Evolutionary conservation across 1,140 invertebrate genomes (phyloP).

Genomic region (Charaxes varanes): DNA sequence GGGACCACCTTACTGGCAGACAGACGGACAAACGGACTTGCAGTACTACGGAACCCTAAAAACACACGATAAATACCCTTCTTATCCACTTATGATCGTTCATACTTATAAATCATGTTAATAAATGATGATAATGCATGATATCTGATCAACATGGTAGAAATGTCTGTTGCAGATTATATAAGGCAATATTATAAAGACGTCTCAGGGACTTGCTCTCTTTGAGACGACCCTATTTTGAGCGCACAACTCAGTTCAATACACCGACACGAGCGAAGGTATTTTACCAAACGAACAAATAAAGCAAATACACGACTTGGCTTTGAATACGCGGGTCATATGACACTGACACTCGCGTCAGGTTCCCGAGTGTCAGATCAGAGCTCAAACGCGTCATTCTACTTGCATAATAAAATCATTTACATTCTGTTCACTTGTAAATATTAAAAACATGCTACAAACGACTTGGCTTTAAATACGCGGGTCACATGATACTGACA

Average conservation of each 20-base stretch:
- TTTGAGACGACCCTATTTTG: constrained; percentile 15
- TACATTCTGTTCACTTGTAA: too few relatives aligned
- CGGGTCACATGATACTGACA: constrained; percentile 46
- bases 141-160: too few relatives aligned
- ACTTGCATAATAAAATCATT: constrained; percentile 8
- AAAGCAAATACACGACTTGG: constrained; percentile 43
- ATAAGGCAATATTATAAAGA: neutral
- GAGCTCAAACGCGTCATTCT: constrained; percentile 10
- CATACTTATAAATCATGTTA: too few relatives aligned
- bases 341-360: constrained; percentile 35
- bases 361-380: constrained; percentile 20
- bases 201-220: neutral
- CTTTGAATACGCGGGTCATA: constrained; percentile 46
- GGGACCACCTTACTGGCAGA: too few relatives aligned
- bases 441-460: too few relatives aligned
- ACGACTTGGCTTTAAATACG: constrained; percentile 40
- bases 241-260: constrained; percentile 36
- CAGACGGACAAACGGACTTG: too few relatives aligned
- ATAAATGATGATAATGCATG: too few relatives aligned
- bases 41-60: too few relatives aligned
- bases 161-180: neutral
- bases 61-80: too few relatives aligned
- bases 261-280: constrained; percentile 33
- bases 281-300: constrained; percentile 39
- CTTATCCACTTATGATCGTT: too few relatives aligned